Evolutionary conservation across 2,888 invertebrate species (phyloP).

Genomic region (Tetropium fuscum): DNA sequence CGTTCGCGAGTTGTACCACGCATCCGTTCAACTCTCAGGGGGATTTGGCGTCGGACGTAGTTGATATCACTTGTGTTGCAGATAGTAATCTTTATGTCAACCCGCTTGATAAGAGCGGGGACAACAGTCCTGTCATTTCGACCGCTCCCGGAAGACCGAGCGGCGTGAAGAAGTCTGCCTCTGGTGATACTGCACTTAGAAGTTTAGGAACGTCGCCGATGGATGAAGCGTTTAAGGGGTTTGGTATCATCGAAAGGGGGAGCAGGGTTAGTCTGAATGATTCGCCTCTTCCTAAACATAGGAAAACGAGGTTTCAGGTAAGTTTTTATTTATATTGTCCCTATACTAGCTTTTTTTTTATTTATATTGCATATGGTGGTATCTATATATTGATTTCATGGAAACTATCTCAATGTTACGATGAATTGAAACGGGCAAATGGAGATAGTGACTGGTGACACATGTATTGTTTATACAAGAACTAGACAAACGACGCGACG

Average conservation of each 20-base stretch:
- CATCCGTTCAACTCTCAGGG: slow-evolving; percentile 87
- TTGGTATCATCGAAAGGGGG: slow-evolving; percentile 65
- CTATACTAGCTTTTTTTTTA: no score
- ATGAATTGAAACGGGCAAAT: no score
- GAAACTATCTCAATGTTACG: no score
- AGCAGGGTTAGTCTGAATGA: slow-evolving; percentile 75
- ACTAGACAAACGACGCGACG: no score
- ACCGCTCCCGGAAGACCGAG: slow-evolving; percentile 56
- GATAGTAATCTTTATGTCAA: slow-evolving; percentile 91
- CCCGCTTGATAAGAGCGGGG: slow-evolving; percentile 78
- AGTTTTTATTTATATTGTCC: slow-evolving; percentile 43
- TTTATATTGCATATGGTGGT: no score
- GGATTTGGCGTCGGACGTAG: slow-evolving; percentile 66
- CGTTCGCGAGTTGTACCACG: slow-evolving; percentile 96
- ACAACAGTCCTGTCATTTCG: slow-evolving; percentile 65
- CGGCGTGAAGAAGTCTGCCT: slow-evolving; percentile 82
- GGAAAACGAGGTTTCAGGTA: slow-evolving; percentile 88
- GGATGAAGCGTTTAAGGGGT: slow-evolving; percentile 69
- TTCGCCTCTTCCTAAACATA: slow-evolving; percentile 80
- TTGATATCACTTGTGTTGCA: slow-evolving; percentile 61
- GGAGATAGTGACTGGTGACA: no score
- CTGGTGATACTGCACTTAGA: slow-evolving; percentile 80
- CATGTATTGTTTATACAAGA: no score
- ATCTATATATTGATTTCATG: no score
- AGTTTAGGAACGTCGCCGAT: slow-evolving; percentile 73